Evolutionary conservation across 2,888 invertebrate species (phyloP), one percentile per base, ranked within the genome.

Genomic region (Polylopha cassiicola): DNA sequence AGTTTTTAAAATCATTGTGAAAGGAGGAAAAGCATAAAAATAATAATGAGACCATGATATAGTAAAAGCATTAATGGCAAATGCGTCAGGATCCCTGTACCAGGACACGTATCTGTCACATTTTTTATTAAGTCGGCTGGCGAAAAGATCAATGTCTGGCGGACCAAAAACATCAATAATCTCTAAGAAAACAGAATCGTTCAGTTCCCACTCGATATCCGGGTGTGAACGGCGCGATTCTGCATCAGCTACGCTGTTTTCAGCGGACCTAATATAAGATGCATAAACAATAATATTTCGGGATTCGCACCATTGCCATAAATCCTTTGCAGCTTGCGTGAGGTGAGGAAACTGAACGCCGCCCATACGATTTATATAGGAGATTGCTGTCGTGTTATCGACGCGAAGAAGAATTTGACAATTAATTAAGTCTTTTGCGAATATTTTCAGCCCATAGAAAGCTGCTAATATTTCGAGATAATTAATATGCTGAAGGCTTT

Each of bases 61-160:
- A n/a, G n/a, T n/a, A n/a, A n/a, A n/a, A n/a, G n/a, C n/a, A n/a
- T n/a, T n/a, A n/a, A n/a, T n/a, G n/a, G n/a, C n/a, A n/a, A n/a
- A n/a, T n/a, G n/a, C n/a, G n/a, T n/a, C n/a, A n/a, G n/a, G n/a
- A n/a, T n/a, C n/a, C n/a, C n/a, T n/a, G n/a, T n/a, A n/a, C n/a
- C n/a, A n/a, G n/a, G n/a, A n/a, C n/a, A n/a, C n/a, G n/a, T n/a
- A n/a, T n/a, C n/a, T n/a, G n/a, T n/a, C n/a, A n/a, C n/a, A n/a
- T n/a, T n/a, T n/a, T n/a, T n/a, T n/a, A n/a, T n/a, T n/a, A n/a
- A n/a, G n/a, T n/a, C n/a, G n/a, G 11, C 33, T 45, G 0, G 54
- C 55, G 15, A 55, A 58, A 4, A 58, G 10, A 21, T 58, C 53
- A 2, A 55, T 49, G 0, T 46, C 8, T 10, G 55, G 54, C 1